A percentile compares a stretch with the other conserved stretches of the same genome.
Evolutionary conservation across 2,797 vertebrate species (phyloP).

Genomic region (Neosilurus hyrtlii): DNA sequence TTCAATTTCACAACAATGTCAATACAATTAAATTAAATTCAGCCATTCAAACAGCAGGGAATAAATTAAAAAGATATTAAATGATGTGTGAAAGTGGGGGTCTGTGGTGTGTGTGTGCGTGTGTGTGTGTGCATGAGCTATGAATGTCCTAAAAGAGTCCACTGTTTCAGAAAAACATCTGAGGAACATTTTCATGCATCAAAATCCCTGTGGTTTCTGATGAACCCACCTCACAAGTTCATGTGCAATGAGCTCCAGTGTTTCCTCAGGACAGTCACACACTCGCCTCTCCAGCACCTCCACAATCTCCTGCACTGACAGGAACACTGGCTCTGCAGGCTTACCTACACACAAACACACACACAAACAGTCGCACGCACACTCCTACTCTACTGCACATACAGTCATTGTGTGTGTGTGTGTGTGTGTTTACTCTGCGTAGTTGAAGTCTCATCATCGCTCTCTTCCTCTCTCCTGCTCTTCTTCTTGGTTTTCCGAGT

Average conservation of each 20-base stretch:
- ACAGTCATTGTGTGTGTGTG: not conserved
- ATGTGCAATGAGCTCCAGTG: constrained; percentile 84
- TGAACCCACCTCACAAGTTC: constrained; percentile 79
- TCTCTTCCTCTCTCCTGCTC: constrained; percentile 85
- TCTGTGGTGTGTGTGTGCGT: no score
- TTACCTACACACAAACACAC: constrained; percentile 64
- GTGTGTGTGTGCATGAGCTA: no score
- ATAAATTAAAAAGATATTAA: no score
- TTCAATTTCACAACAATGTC: no score
- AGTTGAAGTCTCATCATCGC: constrained; percentile 80
- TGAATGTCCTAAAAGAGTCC: not conserved
- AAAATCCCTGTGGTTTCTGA: no score
- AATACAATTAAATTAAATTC: no score
- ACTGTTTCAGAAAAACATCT: not conserved
- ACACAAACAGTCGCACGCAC: not conserved
- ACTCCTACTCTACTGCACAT: no score
- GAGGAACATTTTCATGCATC: no score
- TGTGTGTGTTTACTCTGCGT: constrained; percentile 64
- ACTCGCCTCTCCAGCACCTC: constrained; percentile 78
- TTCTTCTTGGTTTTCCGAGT: constrained; percentile 92
- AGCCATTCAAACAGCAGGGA: no score
- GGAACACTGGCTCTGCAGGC: constrained; percentile 77
- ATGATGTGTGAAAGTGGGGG: no score
- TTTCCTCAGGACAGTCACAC: constrained; percentile 86
- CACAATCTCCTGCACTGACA: constrained; percentile 83